Percentiles rank a stretch among this genome's conserved stretches.
Conservation (phyloP, 2,797 vertebrate genomes). For the Poliocrania exsul region DNA sequence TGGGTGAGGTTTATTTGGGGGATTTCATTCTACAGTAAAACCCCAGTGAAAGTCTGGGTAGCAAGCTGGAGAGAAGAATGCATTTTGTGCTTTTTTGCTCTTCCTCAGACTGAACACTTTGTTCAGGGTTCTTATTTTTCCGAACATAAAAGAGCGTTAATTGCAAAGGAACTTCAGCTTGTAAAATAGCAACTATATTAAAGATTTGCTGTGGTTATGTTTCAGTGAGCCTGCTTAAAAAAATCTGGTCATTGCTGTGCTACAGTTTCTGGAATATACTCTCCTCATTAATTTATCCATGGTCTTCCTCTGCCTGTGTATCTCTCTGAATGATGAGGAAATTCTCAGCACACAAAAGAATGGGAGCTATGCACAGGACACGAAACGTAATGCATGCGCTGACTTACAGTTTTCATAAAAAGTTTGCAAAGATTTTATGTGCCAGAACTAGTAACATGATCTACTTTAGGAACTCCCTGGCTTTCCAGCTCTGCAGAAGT, state of each 20-base stretch:
- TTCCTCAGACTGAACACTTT: neutral
- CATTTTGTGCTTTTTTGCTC: slow-evolving; percentile 27
- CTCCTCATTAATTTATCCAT: neutral
- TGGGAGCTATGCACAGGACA: slow-evolving; percentile 74
- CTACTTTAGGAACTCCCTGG: slow-evolving; percentile 79
- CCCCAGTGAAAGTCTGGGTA: neutral
- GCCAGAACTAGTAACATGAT: slow-evolving; percentile 82
- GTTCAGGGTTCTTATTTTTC: slow-evolving; percentile 38
- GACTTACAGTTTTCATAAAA: slow-evolving; percentile 78
- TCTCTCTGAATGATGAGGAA: slow-evolving; percentile 70
- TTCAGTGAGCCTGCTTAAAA: slow-evolving; percentile 26
- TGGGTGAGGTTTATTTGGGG: neutral
- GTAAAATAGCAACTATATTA: slow-evolving; percentile 54
- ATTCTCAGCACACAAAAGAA: slow-evolving; percentile 68
- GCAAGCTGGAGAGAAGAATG: neutral
- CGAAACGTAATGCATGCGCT: slow-evolving; percentile 65
- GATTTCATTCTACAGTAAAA: neutral
- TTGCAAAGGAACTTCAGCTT: slow-evolving; percentile 63
- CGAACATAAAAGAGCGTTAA: slow-evolving; percentile 53
- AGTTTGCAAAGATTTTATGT: slow-evolving; percentile 77
- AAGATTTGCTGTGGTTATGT: slow-evolving; percentile 44
- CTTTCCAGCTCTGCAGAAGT: slow-evolving; percentile 80
- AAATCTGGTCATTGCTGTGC: neutral
- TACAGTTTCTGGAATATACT: slow-evolving; percentile 15
- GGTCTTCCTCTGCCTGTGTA: slow-evolving; percentile 40